Conservation (phyloP, 2,113 vertebrate genomes). For the Tychaedon coryphoeus region DNA sequence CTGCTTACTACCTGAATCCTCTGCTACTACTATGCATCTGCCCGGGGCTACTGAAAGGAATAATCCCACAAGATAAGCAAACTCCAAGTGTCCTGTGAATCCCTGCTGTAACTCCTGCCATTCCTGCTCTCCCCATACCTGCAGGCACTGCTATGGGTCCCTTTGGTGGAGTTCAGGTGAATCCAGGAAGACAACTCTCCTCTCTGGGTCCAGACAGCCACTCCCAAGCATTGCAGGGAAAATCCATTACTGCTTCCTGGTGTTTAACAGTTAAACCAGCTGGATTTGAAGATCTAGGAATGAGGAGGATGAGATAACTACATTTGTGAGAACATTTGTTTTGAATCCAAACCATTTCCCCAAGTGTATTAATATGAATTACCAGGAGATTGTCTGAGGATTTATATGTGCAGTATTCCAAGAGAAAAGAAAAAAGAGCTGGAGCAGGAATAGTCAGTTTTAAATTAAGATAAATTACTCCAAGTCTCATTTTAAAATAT, state of each 20-base stretch:
- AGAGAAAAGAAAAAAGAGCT: not conserved
- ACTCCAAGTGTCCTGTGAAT: not conserved
- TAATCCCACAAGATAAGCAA: not conserved
- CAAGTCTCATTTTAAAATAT: slow-evolving; percentile 41
- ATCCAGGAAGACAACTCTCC: not conserved
- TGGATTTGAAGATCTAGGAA: slow-evolving; percentile 24
- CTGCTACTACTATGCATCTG: not conserved
- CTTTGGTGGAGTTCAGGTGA: not conserved
- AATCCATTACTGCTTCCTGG: not conserved
- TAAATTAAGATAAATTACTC: slow-evolving; percentile 64
- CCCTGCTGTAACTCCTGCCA: not conserved
- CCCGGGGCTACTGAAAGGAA: not conserved
- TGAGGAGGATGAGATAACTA: slow-evolving; percentile 35
- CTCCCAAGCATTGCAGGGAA: not conserved
- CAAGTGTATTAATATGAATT: slow-evolving; percentile 53
- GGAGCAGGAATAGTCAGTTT: slow-evolving; percentile 24
- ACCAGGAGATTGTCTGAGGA: slow-evolving; percentile 53
- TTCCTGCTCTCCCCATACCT: not conserved
- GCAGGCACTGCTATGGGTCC: accelerated
- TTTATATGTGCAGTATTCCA: slow-evolving; percentile 46
- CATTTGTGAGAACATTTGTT: slow-evolving; percentile 56
- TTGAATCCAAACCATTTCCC: slow-evolving; percentile 59
- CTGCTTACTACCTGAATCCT: not conserved
- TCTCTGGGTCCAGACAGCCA: accelerated
- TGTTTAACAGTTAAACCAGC: slow-evolving; percentile 47